A percentile compares a stretch with the other conserved stretches of the same genome.
These are phyloP conservation scores for Pachyuromys duprasi DNA, from an alignment of 2,797 vertebrate species.

Conservation along the genomic window DNA sequence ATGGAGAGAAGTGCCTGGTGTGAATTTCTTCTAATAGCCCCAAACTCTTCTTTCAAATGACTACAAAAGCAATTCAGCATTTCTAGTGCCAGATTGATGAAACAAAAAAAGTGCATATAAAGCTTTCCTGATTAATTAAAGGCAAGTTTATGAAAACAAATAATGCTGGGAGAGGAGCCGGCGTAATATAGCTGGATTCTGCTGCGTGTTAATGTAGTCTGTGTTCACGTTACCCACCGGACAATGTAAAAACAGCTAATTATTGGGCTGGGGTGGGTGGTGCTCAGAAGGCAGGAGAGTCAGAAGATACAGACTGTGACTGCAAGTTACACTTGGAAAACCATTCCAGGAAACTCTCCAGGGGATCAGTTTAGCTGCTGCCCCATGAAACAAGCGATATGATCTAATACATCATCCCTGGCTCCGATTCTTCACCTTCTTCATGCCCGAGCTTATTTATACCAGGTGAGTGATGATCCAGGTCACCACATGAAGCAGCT, in stretches of 20 bases:
- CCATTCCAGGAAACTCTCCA: not conserved
- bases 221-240: slow-evolving; percentile 1
- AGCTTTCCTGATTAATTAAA: slow-evolving; percentile 89
- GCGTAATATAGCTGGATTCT: slow-evolving; percentile 60
- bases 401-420: slow-evolving; percentile 46
- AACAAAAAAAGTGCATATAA: slow-evolving; percentile 77
- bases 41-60: slow-evolving; percentile 83
- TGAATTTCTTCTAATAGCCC: slow-evolving; percentile 84
- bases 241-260: slow-evolving; percentile 74
- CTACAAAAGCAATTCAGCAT: slow-evolving; percentile 85
- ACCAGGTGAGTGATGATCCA: slow-evolving; percentile 70
- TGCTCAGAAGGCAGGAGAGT: slow-evolving; percentile 1
- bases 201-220: slow-evolving; percentile 51
- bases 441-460: slow-evolving; percentile 62
- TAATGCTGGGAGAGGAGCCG: slow-evolving; percentile 72
- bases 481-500: slow-evolving; percentile 42
- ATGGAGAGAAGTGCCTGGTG: slow-evolving; percentile 75
- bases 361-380: slow-evolving; percentile 40
- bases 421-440: slow-evolving; percentile 50
- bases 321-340: slow-evolving; percentile 38
- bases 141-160: slow-evolving; percentile 83
- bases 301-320: slow-evolving; percentile 14
- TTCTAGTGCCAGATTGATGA: slow-evolving; percentile 84
- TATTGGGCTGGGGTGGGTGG: not conserved
- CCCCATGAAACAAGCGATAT: not conserved